Conservation (phyloP, 2,797 vertebrate genomes). For the Poeciliopsis presidionis region DNA sequence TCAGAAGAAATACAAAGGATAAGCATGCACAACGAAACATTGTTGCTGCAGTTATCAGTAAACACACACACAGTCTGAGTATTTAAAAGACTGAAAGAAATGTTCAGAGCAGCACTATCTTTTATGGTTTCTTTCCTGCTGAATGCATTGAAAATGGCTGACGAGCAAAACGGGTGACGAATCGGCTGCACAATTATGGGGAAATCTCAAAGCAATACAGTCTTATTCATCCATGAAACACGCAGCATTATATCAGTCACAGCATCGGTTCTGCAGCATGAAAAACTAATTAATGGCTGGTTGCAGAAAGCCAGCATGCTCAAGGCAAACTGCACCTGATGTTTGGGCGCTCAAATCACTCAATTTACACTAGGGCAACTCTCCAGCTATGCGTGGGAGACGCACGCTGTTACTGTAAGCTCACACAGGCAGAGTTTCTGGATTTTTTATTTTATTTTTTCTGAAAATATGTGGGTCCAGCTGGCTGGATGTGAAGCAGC, state of each 20-base stretch:
- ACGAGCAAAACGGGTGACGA: constrained; percentile 37
- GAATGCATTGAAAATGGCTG: constrained; percentile 45
- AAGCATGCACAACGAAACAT: constrained; percentile 33
- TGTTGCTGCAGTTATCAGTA: constrained; percentile 53
- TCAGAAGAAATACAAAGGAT: constrained; percentile 42
- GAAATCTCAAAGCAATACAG: constrained; percentile 51
- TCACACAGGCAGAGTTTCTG: constrained; percentile 27
- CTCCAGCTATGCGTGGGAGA: constrained; percentile 22
- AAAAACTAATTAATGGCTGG: constrained; percentile 56
- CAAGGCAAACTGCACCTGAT: constrained; percentile 38
- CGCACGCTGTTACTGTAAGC: neutral
- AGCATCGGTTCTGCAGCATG: constrained; percentile 24
- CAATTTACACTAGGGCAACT: constrained; percentile 39
- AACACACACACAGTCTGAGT: constrained; percentile 41
- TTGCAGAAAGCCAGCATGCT: constrained; percentile 51
- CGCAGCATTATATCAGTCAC: constrained; percentile 41
- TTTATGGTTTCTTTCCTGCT: constrained; percentile 28
- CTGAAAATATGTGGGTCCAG: constrained; percentile 26
- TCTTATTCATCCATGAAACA: constrained; percentile 47
- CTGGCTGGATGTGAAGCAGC: constrained; percentile 27
- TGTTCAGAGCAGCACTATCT: constrained; percentile 25
- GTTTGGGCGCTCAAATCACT: constrained; percentile 47
- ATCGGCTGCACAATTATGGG: constrained; percentile 41
- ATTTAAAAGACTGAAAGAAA: constrained; percentile 42
- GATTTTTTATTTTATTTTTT: constrained; percentile 4